Percentiles rank a stretch among this genome's conserved stretches.
Conservation (phyloP, 35 echinoderm and acorn worm species). For the Lytechinus variegatus region DNA sequence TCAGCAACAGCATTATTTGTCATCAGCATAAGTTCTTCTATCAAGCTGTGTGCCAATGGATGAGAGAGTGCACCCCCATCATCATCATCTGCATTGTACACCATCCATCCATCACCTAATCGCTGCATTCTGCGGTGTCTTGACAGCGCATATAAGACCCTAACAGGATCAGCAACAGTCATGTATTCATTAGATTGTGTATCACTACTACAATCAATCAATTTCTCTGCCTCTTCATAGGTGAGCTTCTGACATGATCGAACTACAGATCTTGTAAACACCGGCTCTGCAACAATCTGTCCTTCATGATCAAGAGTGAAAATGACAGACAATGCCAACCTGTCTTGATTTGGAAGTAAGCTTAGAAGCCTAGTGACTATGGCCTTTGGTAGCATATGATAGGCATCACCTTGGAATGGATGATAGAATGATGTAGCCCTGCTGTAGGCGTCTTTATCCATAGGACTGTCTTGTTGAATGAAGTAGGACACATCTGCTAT, state of each 20-base stretch:
- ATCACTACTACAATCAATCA: conserved; percentile 28
- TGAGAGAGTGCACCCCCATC: conserved; percentile 50
- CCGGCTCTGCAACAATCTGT: conserved; percentile 11
- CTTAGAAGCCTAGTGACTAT: conserved; percentile 77
- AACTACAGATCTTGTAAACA: conserved; percentile 70
- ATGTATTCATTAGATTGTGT: not conserved
- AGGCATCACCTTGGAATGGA: conserved; percentile 51
- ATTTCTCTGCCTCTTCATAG: conserved; percentile 74
- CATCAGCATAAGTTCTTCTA: conserved; percentile 81
- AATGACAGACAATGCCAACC: conserved; percentile 76
- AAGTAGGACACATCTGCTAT: conserved; percentile 97
- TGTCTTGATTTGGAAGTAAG: conserved; percentile 54
- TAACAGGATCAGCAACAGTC: conserved; percentile 38
- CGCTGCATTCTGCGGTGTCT: conserved; percentile 45
- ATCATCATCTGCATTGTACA: conserved; percentile 50
- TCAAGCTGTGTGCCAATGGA: conserved; percentile 67
- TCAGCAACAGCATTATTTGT: conserved; percentile 77
- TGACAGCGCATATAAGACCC: conserved; percentile 55
- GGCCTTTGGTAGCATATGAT: conserved; percentile 80
- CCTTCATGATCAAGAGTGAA: conserved; percentile 69
- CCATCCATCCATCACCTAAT: conserved; percentile 54
- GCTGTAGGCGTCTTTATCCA: conserved; percentile 79
- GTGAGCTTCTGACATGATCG: conserved; percentile 62
- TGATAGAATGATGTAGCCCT: conserved; percentile 83
- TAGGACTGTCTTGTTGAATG: conserved; percentile 54